Evolutionary conservation across 2,797 vertebrate species (phyloP), one percentile per base, ranked within the genome.

Genomic region (Xenopus petersii): DNA sequence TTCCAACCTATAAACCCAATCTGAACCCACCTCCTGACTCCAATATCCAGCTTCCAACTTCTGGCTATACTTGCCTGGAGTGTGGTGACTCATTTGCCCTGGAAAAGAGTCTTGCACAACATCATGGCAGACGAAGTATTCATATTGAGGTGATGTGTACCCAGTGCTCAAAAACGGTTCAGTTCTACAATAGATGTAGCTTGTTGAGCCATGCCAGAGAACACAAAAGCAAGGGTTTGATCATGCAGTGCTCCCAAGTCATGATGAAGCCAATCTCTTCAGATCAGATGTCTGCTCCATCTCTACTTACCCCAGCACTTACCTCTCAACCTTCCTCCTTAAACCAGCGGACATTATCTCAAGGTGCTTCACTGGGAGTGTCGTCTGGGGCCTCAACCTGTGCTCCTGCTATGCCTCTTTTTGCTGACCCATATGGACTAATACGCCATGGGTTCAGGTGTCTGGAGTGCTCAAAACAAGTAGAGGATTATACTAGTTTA

Each of bases 241-340:
- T 96, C 80, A 98, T 98, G 97, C 97, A 98, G 88, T 99, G 97
- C 82, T 96, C 96, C 0, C 97, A 99, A 87, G 93, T 99, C 78
- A 91, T 95, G 7, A 93, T 98, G 92, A 98, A 94, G 75, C 97
- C 97, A 10, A 95, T 99, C 75, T 91, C 96, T 1, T 71, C 89
- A 21, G 94, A 95, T 67, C 93, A 98, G 80, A 98, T 99, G 96
- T 84, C 76, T n/a, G 82, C 93, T 0, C 80, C 88, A 71, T 84
- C 87, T 10, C 15, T 75, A 0, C 89, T 87, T 72, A 78, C 86
- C 36, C 64, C 83, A 0, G 30, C 81, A 24, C 16, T 2, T 0
- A 70, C 80, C 51, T 67, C 85, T 56, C 86, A 82, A 74, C 63
- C 58, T 67, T 73, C 84, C 26, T 75, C 81, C 10, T 81, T 81